phyloP scores from a whole-genome alignment of 2,113 vertebrate species.

The Chionis minor region DNA sequence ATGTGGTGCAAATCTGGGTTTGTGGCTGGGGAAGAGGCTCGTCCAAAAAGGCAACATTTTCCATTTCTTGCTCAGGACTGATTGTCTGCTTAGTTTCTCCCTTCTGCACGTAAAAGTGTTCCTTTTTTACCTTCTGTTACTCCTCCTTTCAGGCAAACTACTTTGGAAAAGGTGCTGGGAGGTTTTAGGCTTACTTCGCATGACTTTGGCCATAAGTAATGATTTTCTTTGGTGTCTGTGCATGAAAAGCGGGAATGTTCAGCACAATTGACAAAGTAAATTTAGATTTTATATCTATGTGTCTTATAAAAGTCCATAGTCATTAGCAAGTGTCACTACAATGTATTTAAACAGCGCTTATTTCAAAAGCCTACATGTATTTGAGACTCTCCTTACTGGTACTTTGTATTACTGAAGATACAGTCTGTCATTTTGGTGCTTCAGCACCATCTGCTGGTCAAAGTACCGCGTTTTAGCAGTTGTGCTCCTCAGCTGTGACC shows the following conservation, averaged over 20 bases:
- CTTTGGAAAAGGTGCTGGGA: background rate
- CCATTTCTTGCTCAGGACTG: background rate
- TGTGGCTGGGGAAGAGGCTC: background rate
- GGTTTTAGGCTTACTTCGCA: background rate
- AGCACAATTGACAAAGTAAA: background rate
- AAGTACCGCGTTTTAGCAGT: background rate
- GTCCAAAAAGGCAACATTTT: background rate
- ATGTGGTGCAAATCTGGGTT: background rate
- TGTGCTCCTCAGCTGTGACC: background rate
- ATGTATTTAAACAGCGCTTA: background rate
- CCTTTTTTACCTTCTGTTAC: background rate
- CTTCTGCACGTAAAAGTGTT: background rate
- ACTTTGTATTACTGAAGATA: background rate
- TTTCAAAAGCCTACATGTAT: too few species aligned
- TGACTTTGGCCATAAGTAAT: background rate
- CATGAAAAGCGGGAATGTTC: background rate
- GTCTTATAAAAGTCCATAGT: accelerated
- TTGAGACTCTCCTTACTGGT: background rate
- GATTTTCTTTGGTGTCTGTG: background rate
- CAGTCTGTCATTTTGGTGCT: background rate
- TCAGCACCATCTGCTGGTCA: conserved; percentile 10
- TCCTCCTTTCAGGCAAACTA: background rate
- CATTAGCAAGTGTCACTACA: background rate
- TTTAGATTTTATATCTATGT: background rate
- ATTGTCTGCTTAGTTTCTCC: background rate